Conservation (phyloP, 23 tunicate species). For the Oikopleura albicans region DNA sequence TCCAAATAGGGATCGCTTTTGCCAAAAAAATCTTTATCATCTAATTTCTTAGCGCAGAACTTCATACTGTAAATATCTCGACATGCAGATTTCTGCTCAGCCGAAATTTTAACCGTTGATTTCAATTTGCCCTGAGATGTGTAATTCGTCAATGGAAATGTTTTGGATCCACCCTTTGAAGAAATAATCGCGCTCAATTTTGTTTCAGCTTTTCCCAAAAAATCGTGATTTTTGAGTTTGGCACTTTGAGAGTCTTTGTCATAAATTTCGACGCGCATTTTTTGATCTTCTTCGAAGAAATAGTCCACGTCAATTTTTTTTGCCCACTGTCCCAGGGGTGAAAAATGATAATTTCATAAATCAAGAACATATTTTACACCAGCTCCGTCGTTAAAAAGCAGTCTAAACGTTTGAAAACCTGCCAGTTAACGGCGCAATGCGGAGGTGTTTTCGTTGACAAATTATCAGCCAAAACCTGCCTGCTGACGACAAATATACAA, state of each 20-base stretch:
- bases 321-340: too few relatives aligned
- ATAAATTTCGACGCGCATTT: slow-evolving; percentile 41
- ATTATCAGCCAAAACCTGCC: too few relatives aligned
- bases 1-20: slow-evolving; percentile 53
- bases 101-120: background rate
- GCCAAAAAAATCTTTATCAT: slow-evolving; percentile 79
- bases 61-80: background rate
- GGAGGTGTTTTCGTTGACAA: too few relatives aligned
- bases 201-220: slow-evolving; percentile 46
- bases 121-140: background rate
- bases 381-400: too few relatives aligned
- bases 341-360: too few relatives aligned
- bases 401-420: too few relatives aligned
- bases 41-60: slow-evolving; percentile 39
- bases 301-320: slow-evolving; percentile 60
- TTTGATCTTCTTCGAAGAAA: slow-evolving; percentile 90
- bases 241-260: slow-evolving; percentile 72
- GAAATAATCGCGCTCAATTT: background rate
- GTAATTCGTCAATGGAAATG: background rate
- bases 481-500: too few relatives aligned
- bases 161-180: background rate
- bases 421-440: too few relatives aligned
- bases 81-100: background rate
- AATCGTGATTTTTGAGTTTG: slow-evolving; percentile 42
- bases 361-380: too few relatives aligned